A percentile compares a stretch with the other conserved stretches of the same genome.
Conservation (phyloP, 1,140 invertebrate species). For the Macrobrachium nipponense region DNA sequence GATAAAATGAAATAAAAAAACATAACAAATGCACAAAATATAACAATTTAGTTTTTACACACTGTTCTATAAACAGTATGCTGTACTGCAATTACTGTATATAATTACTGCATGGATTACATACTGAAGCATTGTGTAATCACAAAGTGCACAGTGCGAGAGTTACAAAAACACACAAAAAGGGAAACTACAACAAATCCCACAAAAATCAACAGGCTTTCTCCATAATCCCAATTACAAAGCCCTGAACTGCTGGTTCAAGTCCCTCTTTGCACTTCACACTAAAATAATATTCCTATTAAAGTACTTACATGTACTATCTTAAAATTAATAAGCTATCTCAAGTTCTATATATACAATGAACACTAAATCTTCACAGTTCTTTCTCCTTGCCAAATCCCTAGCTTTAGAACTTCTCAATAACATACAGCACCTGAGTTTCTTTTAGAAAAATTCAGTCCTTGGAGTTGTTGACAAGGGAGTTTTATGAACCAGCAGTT, state of each 20-base stretch:
- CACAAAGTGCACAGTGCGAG: constrained; percentile 43
- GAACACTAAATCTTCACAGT: too few species aligned
- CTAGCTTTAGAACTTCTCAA: too few species aligned
- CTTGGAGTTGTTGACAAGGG: not conserved
- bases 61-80: constrained; percentile 12
- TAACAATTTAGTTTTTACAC: too few species aligned
- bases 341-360: not conserved
- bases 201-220: not conserved
- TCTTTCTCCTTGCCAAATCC: too few species aligned
- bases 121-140: constrained; percentile 38
- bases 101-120: constrained; percentile 32
- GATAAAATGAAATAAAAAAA: not conserved
- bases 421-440: too few species aligned
- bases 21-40: too few species aligned
- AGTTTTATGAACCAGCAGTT: constrained; percentile 28
- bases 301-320: not conserved
- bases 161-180: constrained; percentile 26
- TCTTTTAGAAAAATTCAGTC: too few species aligned
- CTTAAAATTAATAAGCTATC: constrained; percentile 13
- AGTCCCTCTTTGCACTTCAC: constrained; percentile 1
- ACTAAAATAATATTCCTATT: not conserved
- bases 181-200: constrained; percentile 17
- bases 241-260: constrained; percentile 1
- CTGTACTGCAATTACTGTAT: constrained; percentile 9
- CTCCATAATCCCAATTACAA: constrained; percentile 5